Evolutionary conservation across 2,113 vertebrate genomes (phyloP), one percentile per base, ranked within the genome.

Genomic region (Hydrolagus affinis): DNA sequence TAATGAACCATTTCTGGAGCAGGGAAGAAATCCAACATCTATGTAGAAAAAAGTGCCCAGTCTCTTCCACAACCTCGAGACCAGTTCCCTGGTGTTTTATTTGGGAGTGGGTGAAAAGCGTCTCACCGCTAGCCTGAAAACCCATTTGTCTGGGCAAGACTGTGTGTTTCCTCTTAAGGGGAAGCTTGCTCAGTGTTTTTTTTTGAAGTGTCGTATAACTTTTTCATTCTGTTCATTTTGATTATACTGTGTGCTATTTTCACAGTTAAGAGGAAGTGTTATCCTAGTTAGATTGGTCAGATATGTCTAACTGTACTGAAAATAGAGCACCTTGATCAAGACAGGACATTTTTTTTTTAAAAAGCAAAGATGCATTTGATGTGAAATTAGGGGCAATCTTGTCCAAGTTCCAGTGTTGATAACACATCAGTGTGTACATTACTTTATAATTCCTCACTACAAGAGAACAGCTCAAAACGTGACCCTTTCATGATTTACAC

Each of bases 361-460:
- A 80, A 64, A 23, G 7, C 60, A 62, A 80, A 25, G 76, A 25
- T 78, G n/a, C 64, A 80, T 28, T 80, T 80, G 59, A 25, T 28
- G 14, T 83, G 25, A 83, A 78, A 83, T 30, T 83, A 83, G 77
- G 57, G 60, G 44, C 44, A 23, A 83, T 83, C 77, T 64, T 17
- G 17, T 83, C 25, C 77, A 7, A 19, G 77, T 64, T 83, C 30
- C 66, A 83, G 60, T 66, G 60, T 83, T 83, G 60, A 28, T 64
- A 64, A 17, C 30, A 30, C 60, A 72, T 23, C 44, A 44, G 14
- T 64, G 77, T 64, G 14, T 60, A 78, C 19, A 83, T 23, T 23
- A 83, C 7, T 60, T 11, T n/a, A 25, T 44, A 6, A 3, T 3
- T 83, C 25, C 77, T 83, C 19, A 9, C 14, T 83, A 66, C 77